Conservation (phyloP, 2,113 vertebrate genomes). For the Gavialis gangeticus region DNA sequence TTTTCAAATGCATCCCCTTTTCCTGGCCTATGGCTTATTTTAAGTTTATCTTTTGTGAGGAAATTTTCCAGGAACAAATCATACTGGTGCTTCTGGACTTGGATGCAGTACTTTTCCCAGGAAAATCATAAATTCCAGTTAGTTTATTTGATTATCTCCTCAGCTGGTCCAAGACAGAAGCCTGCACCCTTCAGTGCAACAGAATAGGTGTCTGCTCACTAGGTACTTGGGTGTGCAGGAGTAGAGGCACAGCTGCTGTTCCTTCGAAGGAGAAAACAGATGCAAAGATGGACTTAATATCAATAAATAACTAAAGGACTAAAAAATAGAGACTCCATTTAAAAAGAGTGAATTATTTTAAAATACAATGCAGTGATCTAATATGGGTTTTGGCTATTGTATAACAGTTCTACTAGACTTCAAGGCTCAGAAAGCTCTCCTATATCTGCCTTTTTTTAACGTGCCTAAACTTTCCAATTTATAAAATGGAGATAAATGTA, state of each 20-base stretch:
- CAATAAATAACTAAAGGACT: no score
- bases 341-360: neutral
- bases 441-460: neutral
- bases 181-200: neutral
- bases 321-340: neutral
- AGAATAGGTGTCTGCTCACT: neutral
- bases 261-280: neutral
- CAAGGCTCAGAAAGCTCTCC: neutral
- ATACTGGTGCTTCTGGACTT: neutral
- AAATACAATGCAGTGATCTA: neutral
- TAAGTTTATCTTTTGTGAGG: neutral
- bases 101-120: neutral
- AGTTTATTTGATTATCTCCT: neutral
- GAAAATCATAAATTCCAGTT: neutral
- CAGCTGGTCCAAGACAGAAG: neutral
- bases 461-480: neutral
- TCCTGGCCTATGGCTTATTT: neutral
- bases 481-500: neutral
- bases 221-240: neutral
- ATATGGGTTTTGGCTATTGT: neutral
- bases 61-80: neutral
- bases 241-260: neutral
- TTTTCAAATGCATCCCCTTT: neutral
- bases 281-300: neutral
- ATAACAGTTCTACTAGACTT: neutral